Evolutionary conservation across 2,888 invertebrate genomes (phyloP), one percentile per base, ranked within the genome.

Genomic region (Dryococelus australis): DNA sequence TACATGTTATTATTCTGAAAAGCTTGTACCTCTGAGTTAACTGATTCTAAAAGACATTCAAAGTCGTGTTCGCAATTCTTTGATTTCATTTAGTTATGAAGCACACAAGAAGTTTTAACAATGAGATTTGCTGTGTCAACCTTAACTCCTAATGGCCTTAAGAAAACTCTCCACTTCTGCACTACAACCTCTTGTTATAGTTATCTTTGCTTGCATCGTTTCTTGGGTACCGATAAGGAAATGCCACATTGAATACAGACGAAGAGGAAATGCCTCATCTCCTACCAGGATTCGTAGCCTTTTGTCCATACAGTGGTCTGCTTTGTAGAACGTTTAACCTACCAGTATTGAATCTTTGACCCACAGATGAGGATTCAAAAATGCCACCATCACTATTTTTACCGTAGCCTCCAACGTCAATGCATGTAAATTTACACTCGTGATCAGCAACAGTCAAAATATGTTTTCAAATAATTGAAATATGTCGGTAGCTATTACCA

Each of bases 361-460:
- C 83, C 28, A 83, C 1, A 5, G 0, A 35, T 28, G 83, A 83
- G 0, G 83, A 10, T 28, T 83, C 83, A 12, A 35, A 83, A 35
- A 83, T 83, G 3, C 83, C 83, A 16, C 83, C 83, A 83, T 83
- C 83, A 83, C 83, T 83, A 83, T 83, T 28, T 83, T 83, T 35
- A 0, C 83, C 83, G 28, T 83, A 12, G 8, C 83, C 28, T 43
- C 28, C 83, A 83, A 28, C 83, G 24, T 83, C 27, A 12, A 83
- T 83, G 12, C 13, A 83, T 0, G 35, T 28, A 0, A 83, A 83
- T 43, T 83, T 83, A 43, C 1, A 27, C 8, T 83, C 83, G 12
- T 83, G 35, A 83, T 83, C 83, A 35, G 83, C 27, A 35, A 83
- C 43, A 20, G 9, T 35, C 35, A 83, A 43, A 43, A 24, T 83